Base-by-base conservation (phyloP, 1,140 invertebrate genomes). In the Atta cephalotes region DNA sequence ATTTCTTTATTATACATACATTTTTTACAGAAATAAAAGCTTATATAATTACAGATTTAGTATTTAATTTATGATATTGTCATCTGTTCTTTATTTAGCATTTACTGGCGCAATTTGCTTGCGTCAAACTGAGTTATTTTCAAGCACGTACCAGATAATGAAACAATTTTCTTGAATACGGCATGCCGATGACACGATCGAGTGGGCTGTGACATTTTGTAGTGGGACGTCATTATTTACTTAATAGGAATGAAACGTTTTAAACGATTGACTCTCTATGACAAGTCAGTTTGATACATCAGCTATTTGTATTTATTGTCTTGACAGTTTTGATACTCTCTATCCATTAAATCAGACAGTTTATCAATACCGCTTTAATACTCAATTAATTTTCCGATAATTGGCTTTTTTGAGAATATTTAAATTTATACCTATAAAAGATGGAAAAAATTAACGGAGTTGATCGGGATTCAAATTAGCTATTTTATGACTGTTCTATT, bases 191-290 rank as follows among this genome's bases (percentile, higher is more conserved):
- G 80, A 84, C 80, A 84, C 80, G 25, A 74, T 84, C 25, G 45
- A 84, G 80, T 76, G 70, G 56, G 35, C 2, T 14, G 80, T 84
- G 80, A 84, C 28, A 18, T 84, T 74, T 74, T 84, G 56, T 63
- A 84, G 70, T 84, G 80, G 80, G 49, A 25, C 53, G 25, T 84
- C 53, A 84, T 84, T 82, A 82, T 84, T 84, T 63, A 31, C 35
- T 45, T 63, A 76, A 84, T 84, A 76, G 35, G 21, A 60, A 28
- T 39, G 25, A 45, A 84, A 28, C 25, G 53, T 21, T 82, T 74
- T 72, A 49, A 82, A 84, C 25, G 31, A 56, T 18, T 53, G 63
- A 28, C 12, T 49, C 35, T 62, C 35, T 62, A 49, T 14, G 25
- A 76, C 56, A 62, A 76, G 49, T 45, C 65, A 58, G 21, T 76